Base-by-base conservation (phyloP, 2,888 invertebrate genomes). In the Biston betularia region DNA sequence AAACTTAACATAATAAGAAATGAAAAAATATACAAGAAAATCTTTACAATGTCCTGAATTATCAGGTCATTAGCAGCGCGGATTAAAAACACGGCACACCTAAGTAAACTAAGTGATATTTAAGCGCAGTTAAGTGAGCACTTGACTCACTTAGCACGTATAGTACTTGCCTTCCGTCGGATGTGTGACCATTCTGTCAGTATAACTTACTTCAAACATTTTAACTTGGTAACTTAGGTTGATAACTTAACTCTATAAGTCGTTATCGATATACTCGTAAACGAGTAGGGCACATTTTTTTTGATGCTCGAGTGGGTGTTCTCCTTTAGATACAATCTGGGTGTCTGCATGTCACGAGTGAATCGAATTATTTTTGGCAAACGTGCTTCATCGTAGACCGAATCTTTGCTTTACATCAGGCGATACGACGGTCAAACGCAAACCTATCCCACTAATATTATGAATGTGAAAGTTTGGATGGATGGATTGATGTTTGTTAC, bases 141-240 rank as follows among this genome's bases (percentile, higher is more conserved):
- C 67, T 72, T 69, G 66, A 54, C 33, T 61, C 61, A 68, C 70
- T 70, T 71, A 69, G 64, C 74, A 72, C 71, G 73, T 63, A n/a
- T n/a, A n/a, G n/a, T n/a, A 55, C 52, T 9, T 15, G 61, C 70
- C 71, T 74, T 70, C 74, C 71, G 73, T 56, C 68, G 64, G 68
- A 65, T 64, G 63, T 63, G 69, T 63, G 69, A 71, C 71, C 65
- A 63, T 65, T 69, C 62, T 56, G 58, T 66, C 65, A 55, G 49
- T 44, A 49, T 59, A 55, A 68, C 63, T 65, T 71, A 64, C 55
- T 44, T 63, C 40, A 10, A 55, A 65, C 42, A 24, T 34, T 12
- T 62, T 57, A 49, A 54, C 15, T 63, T 60, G 46, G 65, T 61
- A 42, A 53, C 60, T 60, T 63, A 45, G 59, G 38, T 62, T 52